phyloP scores from a whole-genome alignment of 2,888 invertebrate genomes.

The Aquatica leii region DNA sequence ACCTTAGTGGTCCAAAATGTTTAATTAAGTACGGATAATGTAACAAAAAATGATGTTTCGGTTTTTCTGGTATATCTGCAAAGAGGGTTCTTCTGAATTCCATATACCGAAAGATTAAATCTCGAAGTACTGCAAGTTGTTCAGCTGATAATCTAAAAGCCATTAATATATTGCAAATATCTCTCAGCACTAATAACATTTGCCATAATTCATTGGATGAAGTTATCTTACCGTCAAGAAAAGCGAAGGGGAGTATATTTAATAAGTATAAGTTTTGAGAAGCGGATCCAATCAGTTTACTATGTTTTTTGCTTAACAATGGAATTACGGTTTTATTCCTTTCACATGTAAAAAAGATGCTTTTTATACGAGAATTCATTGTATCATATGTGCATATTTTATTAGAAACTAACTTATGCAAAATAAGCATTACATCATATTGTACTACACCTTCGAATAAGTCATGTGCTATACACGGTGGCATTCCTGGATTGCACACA shows the following conservation, averaged over 20 bases:
- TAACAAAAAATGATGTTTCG: slow-evolving; percentile 42
- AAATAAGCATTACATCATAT: slow-evolving; percentile 41
- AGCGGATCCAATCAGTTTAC: slow-evolving; percentile 27
- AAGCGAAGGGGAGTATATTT: slow-evolving; percentile 16
- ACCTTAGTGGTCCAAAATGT: slow-evolving; percentile 38
- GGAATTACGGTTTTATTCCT: slow-evolving; percentile 16
- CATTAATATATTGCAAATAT: slow-evolving; percentile 12
- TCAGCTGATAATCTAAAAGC: slow-evolving; percentile 2
- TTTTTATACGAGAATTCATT: slow-evolving; percentile 21
- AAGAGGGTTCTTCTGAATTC: slow-evolving; percentile 27
- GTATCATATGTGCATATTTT: slow-evolving; percentile 20
- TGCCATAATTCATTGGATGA: slow-evolving; percentile 16
- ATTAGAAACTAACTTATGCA: slow-evolving; percentile 38
- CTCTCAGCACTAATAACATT: slow-evolving; percentile 14
- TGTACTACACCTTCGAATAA: slow-evolving; percentile 45
- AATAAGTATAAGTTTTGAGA: slow-evolving; percentile 14
- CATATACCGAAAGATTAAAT: slow-evolving; percentile 16
- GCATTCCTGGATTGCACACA: slow-evolving; percentile 43
- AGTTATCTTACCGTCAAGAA: slow-evolving; percentile 13
- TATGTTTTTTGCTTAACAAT: slow-evolving; percentile 19
- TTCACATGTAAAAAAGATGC: slow-evolving; percentile 30
- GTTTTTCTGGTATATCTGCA: slow-evolving; percentile 29
- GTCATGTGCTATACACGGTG: slow-evolving; percentile 49
- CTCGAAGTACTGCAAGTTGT: slow-evolving; percentile 17
- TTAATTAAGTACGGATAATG: slow-evolving; percentile 43